phyloP scores from a whole-genome alignment of 2,797 vertebrate species.

The Peromyscus nudipes region DNA sequence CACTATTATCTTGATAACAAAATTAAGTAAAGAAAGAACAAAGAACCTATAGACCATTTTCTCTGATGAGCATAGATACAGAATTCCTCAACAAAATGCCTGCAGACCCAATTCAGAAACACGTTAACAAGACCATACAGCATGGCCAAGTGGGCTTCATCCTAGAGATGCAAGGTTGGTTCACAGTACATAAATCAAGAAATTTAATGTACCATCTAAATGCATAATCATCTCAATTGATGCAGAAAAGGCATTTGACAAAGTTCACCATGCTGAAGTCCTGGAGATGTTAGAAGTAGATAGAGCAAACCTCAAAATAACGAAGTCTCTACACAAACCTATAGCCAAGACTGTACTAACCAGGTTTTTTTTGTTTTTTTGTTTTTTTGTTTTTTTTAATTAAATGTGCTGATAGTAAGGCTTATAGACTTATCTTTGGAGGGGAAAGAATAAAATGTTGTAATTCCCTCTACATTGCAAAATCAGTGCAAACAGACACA shows the following conservation, averaged over 20 bases:
- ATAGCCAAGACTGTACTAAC: not conserved
- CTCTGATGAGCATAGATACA: not conserved
- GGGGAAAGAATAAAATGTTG: not conserved
- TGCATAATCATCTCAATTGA: not conserved
- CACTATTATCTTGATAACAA: not conserved
- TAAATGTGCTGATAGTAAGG: not conserved
- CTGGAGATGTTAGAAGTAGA: not conserved
- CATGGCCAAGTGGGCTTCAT: not conserved
- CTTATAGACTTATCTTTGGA: constrained; percentile 5
- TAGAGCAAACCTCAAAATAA: not conserved
- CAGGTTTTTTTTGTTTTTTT: not conserved
- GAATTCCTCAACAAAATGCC: not conserved
- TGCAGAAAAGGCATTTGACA: not conserved
- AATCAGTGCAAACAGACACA: not conserved
- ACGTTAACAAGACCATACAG: not conserved
- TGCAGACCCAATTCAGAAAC: not conserved
- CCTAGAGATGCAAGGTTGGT: not conserved
- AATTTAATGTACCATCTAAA: not conserved
- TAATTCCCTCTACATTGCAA: not conserved
- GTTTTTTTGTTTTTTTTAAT: not conserved
- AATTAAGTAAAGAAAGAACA: not conserved
- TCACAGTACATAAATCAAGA: not conserved
- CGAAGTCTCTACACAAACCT: not conserved
- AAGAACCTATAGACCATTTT: not conserved
- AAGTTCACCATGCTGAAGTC: not conserved